Evolutionary conservation across 2,113 vertebrate species (phyloP).

Genomic region (Cygnus buccinator): DNA sequence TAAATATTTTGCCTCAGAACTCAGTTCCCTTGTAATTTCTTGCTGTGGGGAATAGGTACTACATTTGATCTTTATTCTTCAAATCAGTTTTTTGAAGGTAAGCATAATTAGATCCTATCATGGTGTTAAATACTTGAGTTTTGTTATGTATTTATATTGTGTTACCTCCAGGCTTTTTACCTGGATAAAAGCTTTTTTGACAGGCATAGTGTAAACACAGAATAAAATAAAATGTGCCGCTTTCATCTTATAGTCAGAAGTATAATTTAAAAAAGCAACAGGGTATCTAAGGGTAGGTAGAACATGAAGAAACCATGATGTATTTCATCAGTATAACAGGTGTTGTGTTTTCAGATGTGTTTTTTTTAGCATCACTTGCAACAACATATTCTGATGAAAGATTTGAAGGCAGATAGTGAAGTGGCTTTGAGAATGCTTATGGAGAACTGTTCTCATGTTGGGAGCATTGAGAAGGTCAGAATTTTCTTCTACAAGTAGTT

Average conservation of each 20-base stretch:
- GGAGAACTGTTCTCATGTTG: neutral
- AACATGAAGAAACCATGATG: neutral
- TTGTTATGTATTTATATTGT: neutral
- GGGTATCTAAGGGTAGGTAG: neutral
- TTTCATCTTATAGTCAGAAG: neutral
- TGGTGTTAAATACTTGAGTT: neutral
- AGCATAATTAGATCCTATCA: neutral
- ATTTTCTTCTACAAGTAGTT: neutral
- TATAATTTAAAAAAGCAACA: neutral
- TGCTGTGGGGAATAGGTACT: neutral
- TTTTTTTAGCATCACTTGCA: neutral
- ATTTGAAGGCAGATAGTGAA: neutral
- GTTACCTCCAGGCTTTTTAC: neutral
- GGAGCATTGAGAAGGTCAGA: neutral
- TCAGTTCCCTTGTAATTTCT: neutral
- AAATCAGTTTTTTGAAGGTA: neutral
- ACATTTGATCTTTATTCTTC: neutral
- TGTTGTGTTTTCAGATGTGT: neutral
- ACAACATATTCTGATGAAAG: neutral
- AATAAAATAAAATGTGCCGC: neutral
- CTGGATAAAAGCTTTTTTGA: neutral
- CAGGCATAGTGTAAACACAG: neutral
- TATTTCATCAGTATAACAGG: neutral
- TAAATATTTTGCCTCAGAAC: neutral
- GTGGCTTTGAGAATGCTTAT: neutral